Percentiles rank a stretch among this genome's conserved stretches.
phyloP scores from a whole-genome alignment of 2,113 vertebrate species.

The Phasianus colchicus region DNA sequence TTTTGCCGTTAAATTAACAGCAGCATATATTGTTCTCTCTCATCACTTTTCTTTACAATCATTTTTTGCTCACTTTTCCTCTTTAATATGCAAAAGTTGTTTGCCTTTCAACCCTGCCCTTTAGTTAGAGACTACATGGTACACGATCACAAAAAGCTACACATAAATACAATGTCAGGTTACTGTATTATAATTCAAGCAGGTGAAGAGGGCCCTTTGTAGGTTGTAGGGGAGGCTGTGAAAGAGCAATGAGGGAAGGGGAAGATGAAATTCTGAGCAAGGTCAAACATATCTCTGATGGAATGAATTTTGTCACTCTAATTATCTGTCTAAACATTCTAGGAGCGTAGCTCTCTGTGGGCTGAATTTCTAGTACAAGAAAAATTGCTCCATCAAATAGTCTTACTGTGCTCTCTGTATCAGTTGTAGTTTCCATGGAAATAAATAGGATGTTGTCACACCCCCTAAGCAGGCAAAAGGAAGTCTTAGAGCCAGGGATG shows the following conservation, averaged over 20 bases:
- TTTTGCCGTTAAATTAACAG: neutral
- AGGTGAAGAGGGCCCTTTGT: neutral
- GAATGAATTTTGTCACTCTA: constrained; percentile 40
- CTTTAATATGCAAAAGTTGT: neutral
- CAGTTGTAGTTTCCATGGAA: neutral
- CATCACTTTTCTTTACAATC: neutral
- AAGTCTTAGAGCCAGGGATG: neutral
- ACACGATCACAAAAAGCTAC: neutral
- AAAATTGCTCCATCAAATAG: neutral
- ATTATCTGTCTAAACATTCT: constrained; percentile 26
- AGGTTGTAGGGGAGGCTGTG: neutral
- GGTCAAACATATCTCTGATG: constrained; percentile 4
- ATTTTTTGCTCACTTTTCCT: neutral
- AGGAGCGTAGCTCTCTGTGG: neutral
- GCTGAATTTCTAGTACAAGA: constrained; percentile 1
- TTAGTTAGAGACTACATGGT: neutral
- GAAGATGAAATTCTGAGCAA: neutral
- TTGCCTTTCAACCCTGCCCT: neutral
- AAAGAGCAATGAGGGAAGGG: neutral
- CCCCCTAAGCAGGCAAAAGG: neutral
- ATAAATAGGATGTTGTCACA: neutral
- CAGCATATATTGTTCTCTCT: neutral
- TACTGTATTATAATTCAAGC: neutral
- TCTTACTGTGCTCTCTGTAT: neutral
- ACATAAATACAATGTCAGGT: neutral